These are phyloP conservation scores for Vesta saturnalis DNA, from an alignment of 2,888 invertebrate genomes.

Conservation along the genomic window DNA sequence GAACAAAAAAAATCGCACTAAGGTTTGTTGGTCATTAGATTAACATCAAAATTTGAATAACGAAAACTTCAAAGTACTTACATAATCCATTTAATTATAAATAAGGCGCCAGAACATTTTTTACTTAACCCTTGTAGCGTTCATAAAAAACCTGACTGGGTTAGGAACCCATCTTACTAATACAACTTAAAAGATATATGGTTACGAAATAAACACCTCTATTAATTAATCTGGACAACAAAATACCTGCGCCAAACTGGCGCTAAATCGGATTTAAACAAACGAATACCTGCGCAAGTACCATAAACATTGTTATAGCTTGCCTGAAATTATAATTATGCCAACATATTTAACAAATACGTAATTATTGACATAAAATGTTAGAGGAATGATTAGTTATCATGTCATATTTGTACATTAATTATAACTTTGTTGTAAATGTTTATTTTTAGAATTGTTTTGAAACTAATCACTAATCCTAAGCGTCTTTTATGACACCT, in stretches of 20 bases:
- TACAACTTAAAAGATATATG: slow-evolving; percentile 13
- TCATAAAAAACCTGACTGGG: slow-evolving; percentile 9
- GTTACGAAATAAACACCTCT: slow-evolving; percentile 9
- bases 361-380: background rate
- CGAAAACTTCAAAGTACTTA: slow-evolving; percentile 11
- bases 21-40: too few species aligned
- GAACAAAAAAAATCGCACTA: too few species aligned
- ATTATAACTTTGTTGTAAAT: background rate
- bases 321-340: background rate
- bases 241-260: slow-evolving; percentile 12
- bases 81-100: background rate
- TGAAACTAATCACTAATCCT: background rate
- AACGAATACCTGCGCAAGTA: background rate
- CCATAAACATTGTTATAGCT: too few species aligned
- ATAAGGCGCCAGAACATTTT: background rate
- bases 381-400: slow-evolving; percentile 1
- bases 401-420: slow-evolving; percentile 1
- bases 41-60: background rate
- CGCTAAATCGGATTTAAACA: slow-evolving; percentile 13
- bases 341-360: background rate
- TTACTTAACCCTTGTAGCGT: slow-evolving; percentile 3
- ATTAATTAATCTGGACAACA: slow-evolving; percentile 10
- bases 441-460: background rate
- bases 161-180: slow-evolving; percentile 13
- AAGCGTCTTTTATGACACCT: background rate